A percentile compares a stretch with the other conserved stretches of the same genome.
Evolutionary conservation across 2,888 invertebrate genomes (phyloP).

Genomic region (Hirtodrosophila confusa): DNA sequence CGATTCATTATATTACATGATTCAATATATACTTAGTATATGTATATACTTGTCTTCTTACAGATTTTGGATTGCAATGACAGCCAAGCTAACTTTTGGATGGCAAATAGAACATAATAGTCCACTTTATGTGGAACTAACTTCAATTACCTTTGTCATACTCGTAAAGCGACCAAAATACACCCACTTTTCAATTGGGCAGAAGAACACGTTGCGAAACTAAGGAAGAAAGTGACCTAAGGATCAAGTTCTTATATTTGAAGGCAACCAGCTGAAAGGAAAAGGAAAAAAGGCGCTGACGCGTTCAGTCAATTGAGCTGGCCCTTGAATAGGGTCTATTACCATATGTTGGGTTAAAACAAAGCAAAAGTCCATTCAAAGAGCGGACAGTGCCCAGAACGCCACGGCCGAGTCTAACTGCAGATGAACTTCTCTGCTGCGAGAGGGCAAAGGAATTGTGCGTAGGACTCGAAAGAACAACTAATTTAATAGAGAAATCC

Average conservation of each 20-base stretch:
- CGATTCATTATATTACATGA: too few species aligned
- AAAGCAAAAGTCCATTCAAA: conserved; percentile 45
- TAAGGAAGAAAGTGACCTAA: conserved; percentile 3
- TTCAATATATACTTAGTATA: too few species aligned
- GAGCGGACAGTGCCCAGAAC: conserved; percentile 17
- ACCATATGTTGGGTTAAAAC: conserved; percentile 49
- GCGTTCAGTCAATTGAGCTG: conserved; percentile 35
- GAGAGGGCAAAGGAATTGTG: conserved; percentile 37
- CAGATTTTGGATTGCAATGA: conserved; percentile 9
- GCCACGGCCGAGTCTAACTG: conserved; percentile 45
- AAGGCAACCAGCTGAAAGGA: conserved; percentile 14
- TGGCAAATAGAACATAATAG: not conserved
- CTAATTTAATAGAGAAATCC: conserved; percentile 56
- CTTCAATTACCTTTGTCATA: not conserved
- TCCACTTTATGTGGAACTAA: not conserved
- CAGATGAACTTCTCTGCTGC: conserved; percentile 48
- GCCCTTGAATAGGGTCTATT: conserved; percentile 21
- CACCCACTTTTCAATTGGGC: not conserved
- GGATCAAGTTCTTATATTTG: conserved; percentile 27
- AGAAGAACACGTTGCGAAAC: not conserved
- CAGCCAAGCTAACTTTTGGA: not conserved
- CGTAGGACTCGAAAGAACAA: conserved; percentile 31
- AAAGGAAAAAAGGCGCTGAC: conserved; percentile 12
- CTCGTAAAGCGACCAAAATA: too few species aligned
- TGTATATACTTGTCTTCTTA: conserved; percentile 10